A percentile compares a stretch with the other conserved stretches of the same genome.
Conservation (phyloP, 92 coral and sea anemone genomes). For the Phenganax marumi region DNA sequence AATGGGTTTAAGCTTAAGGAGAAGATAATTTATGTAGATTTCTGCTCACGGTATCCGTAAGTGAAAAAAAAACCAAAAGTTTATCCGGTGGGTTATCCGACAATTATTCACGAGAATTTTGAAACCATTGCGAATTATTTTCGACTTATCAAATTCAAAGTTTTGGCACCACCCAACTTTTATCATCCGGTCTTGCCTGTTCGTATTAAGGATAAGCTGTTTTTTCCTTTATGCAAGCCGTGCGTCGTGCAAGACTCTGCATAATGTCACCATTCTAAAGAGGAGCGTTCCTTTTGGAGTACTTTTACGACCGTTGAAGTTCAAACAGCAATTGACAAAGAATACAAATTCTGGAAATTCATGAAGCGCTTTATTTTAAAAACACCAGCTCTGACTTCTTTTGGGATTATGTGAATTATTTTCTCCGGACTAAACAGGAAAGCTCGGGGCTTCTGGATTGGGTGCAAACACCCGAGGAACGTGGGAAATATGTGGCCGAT, state of each 20-base stretch:
- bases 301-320: background rate
- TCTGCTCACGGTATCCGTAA: conserved; percentile 35
- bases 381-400: background rate
- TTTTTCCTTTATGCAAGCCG: conserved; percentile 26
- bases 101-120: conserved; percentile 31
- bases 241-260: conserved; percentile 12
- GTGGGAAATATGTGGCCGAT: background rate
- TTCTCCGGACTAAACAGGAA: background rate
- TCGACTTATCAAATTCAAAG: conserved; percentile 37
- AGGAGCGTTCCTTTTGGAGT: background rate
- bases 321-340: conserved; percentile 21
- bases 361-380: conserved; percentile 40
- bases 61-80: conserved; percentile 32
- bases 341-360: conserved; percentile 26
- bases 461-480: background rate
- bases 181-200: conserved; percentile 20
- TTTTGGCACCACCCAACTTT: conserved; percentile 10
- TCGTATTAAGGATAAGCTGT: conserved; percentile 1
- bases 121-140: conserved; percentile 28
- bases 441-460: background rate
- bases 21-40: conserved; percentile 31
- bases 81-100: conserved; percentile 43
- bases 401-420: background rate
- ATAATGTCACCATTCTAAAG: background rate
- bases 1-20: conserved; percentile 25